Evolutionary conservation across 2,797 vertebrate genomes (phyloP).

Genomic region (Cygnus olor): DNA sequence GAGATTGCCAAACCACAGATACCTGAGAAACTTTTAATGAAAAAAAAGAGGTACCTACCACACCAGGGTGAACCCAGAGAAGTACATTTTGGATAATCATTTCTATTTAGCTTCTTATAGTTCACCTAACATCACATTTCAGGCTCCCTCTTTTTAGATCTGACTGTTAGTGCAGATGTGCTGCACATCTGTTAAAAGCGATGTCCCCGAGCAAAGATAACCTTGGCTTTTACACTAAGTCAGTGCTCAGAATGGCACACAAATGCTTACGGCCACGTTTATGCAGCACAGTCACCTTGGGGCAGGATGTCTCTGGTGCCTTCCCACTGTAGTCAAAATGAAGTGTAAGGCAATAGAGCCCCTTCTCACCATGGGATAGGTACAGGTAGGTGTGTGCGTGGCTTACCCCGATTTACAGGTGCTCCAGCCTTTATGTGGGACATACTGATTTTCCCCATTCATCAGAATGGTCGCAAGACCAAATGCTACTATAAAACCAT

Average conservation of each 20-base stretch:
- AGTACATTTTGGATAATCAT: neutral
- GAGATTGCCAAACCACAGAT: neutral
- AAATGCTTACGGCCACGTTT: neutral
- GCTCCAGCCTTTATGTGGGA: neutral
- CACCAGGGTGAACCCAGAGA: neutral
- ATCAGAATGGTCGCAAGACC: neutral
- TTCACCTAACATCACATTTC: neutral
- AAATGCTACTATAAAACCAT: neutral
- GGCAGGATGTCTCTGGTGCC: fast-evolving
- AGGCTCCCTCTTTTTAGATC: neutral
- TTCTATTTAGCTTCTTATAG: neutral
- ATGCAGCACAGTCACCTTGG: neutral
- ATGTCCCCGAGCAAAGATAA: neutral
- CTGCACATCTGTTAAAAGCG: neutral
- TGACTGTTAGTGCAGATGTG: constrained; percentile 8
- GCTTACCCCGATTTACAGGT: neutral
- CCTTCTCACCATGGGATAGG: neutral
- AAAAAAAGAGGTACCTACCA: neutral
- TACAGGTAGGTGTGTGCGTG: neutral
- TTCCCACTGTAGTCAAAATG: neutral
- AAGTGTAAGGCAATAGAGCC: neutral
- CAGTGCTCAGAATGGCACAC: neutral
- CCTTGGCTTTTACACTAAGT: neutral
- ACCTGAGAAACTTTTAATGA: neutral
- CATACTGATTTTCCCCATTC: neutral